These are phyloP conservation scores for Troides aeacus DNA, from an alignment of 2,888 invertebrate genomes.

Conservation along the genomic window DNA sequence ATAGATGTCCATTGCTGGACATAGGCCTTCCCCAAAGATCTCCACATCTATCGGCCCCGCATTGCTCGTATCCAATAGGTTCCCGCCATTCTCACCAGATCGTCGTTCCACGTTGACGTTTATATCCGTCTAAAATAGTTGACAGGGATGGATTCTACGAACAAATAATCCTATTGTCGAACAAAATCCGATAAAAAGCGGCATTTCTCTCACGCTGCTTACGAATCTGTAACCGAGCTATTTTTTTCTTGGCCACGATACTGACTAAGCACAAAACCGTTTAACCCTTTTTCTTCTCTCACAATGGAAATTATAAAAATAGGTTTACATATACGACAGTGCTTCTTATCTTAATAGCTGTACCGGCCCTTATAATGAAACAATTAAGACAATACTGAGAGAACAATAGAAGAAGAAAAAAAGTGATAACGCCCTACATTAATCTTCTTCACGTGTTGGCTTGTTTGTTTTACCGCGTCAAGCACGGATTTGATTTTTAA, in stretches of 20 bases:
- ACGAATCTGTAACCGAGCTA: slow-evolving; percentile 14
- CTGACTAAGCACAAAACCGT: slow-evolving; percentile 16
- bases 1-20: too few relatives aligned
- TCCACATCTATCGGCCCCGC: too few relatives aligned
- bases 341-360: slow-evolving; percentile 56
- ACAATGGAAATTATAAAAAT: slow-evolving; percentile 25
- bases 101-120: not conserved
- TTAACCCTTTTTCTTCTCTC: slow-evolving; percentile 17
- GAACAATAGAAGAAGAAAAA: slow-evolving; percentile 43
- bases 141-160: not conserved
- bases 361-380: slow-evolving; percentile 58
- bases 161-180: slow-evolving; percentile 13
- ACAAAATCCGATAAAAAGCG: slow-evolving; percentile 4
- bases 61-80: too few relatives aligned
- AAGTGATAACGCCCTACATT: slow-evolving; percentile 44
- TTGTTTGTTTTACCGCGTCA: slow-evolving; percentile 63
- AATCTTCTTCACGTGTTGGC: slow-evolving; percentile 61
- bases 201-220: slow-evolving; percentile 16
- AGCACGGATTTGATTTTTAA: slow-evolving; percentile 62
- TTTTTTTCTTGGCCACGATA: slow-evolving; percentile 11
- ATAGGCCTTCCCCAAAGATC: too few relatives aligned
- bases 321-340: slow-evolving; percentile 22
- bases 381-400: slow-evolving; percentile 61
- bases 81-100: too few relatives aligned
- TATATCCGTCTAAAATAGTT: slow-evolving; percentile 1